A percentile compares a stretch with the other conserved stretches of the same genome.
These are phyloP conservation scores for Plutomurus gul DNA, from an alignment of 1,140 invertebrate genomes.

Conservation along the genomic window DNA sequence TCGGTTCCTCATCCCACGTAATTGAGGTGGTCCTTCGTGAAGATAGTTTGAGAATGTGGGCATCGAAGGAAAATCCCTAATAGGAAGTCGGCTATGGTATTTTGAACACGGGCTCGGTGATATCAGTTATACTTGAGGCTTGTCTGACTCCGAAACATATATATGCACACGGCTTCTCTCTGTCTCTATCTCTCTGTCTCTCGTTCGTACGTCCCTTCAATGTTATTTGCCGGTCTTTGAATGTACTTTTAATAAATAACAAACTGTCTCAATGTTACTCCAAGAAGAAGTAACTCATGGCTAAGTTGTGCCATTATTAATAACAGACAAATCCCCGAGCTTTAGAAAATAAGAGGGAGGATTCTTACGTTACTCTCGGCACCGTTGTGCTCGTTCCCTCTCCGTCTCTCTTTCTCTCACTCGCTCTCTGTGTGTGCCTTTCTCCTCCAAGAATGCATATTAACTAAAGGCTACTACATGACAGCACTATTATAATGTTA, in stretches of 20 bases:
- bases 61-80: no score
- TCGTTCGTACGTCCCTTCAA: neutral
- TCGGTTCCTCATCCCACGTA: no score
- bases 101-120: no score
- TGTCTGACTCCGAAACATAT: no score
- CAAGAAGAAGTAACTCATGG: neutral
- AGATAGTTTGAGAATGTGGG: no score
- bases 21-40: no score
- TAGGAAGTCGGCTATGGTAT: no score
- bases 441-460: no score
- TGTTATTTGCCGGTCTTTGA: no score
- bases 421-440: no score
- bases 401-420: neutral
- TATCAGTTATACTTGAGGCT: no score
- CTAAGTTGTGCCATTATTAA: constrained; percentile 6
- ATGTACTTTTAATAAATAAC: neutral
- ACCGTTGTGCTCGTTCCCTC: neutral
- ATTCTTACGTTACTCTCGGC: neutral
- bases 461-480: neutral
- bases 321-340: neutral
- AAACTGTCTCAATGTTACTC: neutral
- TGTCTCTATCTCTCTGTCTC: neutral
- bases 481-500: neutral
- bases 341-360: neutral
- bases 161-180: no score